A percentile compares a stretch with the other conserved stretches of the same genome.
phyloP scores from a whole-genome alignment of 2,113 vertebrate genomes.

The Benitochromis conjunctus region DNA sequence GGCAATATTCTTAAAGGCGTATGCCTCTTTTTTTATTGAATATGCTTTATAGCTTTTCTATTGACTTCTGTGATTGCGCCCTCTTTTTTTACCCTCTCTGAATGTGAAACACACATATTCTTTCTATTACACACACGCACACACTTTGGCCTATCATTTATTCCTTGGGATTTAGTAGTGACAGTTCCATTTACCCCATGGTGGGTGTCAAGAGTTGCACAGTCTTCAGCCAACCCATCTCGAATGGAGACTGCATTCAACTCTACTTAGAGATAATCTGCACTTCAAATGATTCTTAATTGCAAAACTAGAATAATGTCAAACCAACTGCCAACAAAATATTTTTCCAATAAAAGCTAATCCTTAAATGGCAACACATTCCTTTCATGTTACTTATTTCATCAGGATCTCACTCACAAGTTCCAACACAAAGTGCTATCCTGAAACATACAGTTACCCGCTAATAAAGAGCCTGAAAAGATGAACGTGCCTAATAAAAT shows the following conservation, averaged over 20 bases:
- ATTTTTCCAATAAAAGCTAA: background rate
- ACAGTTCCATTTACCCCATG: constrained; percentile 21
- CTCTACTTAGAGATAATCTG: background rate
- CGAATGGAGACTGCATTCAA: background rate
- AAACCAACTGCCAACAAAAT: background rate
- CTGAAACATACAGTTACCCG: background rate
- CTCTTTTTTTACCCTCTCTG: background rate
- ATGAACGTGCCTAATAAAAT: background rate
- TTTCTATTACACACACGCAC: background rate
- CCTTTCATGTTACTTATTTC: background rate
- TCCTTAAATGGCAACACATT: background rate
- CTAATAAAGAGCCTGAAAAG: background rate
- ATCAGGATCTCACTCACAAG: background rate
- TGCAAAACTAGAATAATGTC: background rate
- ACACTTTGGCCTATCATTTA: background rate
- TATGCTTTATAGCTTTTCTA: background rate
- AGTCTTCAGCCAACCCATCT: background rate
- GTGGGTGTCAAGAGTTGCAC: background rate
- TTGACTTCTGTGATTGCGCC: background rate
- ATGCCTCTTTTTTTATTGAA: background rate
- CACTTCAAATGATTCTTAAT: background rate
- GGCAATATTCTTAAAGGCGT: background rate
- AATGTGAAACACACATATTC: background rate
- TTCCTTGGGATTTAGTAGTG: background rate
- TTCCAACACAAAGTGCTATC: constrained; percentile 6